Evolutionary conservation across 2,888 invertebrate species (phyloP).

Genomic region (Napeogenes inachia): DNA sequence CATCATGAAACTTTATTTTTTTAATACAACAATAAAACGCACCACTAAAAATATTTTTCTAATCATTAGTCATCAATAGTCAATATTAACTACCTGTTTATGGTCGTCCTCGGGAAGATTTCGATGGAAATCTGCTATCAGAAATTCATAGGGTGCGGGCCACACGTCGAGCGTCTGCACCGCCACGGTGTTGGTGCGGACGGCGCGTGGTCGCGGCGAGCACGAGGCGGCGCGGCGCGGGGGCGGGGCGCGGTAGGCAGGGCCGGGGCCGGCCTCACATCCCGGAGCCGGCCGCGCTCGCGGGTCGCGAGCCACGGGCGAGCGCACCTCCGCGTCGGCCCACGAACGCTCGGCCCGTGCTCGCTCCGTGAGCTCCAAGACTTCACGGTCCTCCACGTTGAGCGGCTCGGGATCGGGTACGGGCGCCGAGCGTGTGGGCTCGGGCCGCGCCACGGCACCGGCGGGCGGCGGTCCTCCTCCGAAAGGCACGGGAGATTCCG

Average conservation of each 20-base stretch:
- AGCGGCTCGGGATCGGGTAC: conserved; percentile 42
- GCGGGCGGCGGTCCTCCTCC: conserved; percentile 56
- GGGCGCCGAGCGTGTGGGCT: conserved; percentile 40
- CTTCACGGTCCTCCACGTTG: conserved; percentile 69
- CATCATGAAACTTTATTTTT: no score
- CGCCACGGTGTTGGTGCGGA: conserved; percentile 36
- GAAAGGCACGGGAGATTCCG: conserved; percentile 67
- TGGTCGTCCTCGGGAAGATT: conserved; percentile 46
- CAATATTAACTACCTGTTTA: conserved; percentile 38
- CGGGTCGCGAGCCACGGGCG: conserved; percentile 33
- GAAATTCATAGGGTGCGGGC: conserved; percentile 85
- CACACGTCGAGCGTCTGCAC: conserved; percentile 83
- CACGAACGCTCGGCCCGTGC: conserved; percentile 32
- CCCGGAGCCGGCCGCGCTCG: conserved; percentile 24
- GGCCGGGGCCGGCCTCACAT: conserved; percentile 24
- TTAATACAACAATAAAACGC: no score
- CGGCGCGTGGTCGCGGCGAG: conserved; percentile 24
- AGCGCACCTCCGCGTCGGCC: conserved; percentile 29
- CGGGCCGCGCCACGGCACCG: conserved; percentile 47
- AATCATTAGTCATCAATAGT: no score
- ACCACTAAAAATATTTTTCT: no score
- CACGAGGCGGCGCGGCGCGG: conserved; percentile 29
- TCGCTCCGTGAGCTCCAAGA: conserved; percentile 70
- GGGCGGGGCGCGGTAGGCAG: conserved; percentile 23
- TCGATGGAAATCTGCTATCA: conserved; percentile 82